phyloP scores from a whole-genome alignment of 2,113 vertebrate species.

The Thinocorus orbignyianus region DNA sequence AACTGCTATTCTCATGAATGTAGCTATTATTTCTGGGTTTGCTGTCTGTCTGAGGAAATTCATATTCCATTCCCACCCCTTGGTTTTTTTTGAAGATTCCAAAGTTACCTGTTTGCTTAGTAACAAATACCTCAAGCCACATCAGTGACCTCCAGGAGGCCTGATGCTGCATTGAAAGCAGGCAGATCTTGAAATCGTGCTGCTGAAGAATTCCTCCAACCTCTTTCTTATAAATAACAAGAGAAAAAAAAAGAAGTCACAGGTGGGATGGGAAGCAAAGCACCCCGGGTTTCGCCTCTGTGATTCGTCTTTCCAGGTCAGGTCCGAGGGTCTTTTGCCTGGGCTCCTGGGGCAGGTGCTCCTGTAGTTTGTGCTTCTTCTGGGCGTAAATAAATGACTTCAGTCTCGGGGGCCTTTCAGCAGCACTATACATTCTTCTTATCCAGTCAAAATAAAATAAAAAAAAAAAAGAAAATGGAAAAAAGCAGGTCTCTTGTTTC shows the following conservation, averaged over 20 bases:
- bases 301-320: not conserved
- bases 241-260: too few relatives aligned
- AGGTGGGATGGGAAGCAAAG: not conserved
- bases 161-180: not conserved
- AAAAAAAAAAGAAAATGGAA: too few relatives aligned
- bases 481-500: not conserved
- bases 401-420: constrained; percentile 34
- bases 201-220: not conserved
- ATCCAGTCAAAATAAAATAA: not conserved
- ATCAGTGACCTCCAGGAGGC: not conserved
- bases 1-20: constrained; percentile 3
- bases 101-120: not conserved
- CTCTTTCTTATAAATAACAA: not conserved
- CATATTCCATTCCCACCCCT: not conserved
- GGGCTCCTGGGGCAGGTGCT: not conserved
- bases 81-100: not conserved
- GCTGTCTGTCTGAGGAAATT: not conserved
- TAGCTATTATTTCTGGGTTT: constrained; percentile 26
- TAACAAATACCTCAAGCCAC: not conserved
- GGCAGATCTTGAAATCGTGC: not conserved
- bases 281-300: not conserved
- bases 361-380: not conserved
- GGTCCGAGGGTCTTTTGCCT: not conserved
- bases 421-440: constrained; percentile 18
- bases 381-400: not conserved